Conservation (phyloP, 2,888 invertebrate genomes). For the Pyrochroa serraticornis region DNA sequence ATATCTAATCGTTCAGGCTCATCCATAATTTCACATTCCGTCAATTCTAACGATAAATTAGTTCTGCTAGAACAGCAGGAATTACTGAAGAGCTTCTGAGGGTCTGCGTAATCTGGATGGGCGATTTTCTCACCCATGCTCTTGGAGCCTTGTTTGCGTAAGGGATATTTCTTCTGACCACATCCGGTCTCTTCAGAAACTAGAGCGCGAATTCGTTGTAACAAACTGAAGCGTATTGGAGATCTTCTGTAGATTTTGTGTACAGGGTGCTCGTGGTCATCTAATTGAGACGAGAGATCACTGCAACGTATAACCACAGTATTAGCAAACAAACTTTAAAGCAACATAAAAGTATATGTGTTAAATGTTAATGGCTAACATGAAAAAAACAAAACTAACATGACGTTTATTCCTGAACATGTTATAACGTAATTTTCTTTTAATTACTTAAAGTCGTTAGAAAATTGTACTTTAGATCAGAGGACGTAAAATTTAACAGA, state of each 20-base stretch:
- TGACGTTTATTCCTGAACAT: too few relatives aligned
- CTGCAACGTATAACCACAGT: slow-evolving; percentile 46
- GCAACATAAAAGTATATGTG: too few relatives aligned
- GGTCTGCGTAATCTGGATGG: slow-evolving; percentile 85
- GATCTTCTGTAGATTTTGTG: slow-evolving; percentile 79
- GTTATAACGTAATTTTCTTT: too few relatives aligned
- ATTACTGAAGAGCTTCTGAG: slow-evolving; percentile 65
- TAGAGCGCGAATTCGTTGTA: slow-evolving; percentile 63
- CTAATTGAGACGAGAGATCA: slow-evolving; percentile 58
- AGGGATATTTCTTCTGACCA: slow-evolving; percentile 59
- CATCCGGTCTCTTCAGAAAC: slow-evolving; percentile 53
- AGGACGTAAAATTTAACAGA: too few relatives aligned
- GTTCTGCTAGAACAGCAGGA: slow-evolving; percentile 35
- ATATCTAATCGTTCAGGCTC: slow-evolving; percentile 48
- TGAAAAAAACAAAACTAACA: too few relatives aligned
- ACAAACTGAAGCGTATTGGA: slow-evolving; percentile 64
- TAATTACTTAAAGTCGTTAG: too few relatives aligned
- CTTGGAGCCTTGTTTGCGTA: slow-evolving; percentile 81
- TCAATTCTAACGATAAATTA: slow-evolving; percentile 11
- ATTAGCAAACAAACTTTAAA: background rate
- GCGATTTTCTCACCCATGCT: slow-evolving; percentile 87
- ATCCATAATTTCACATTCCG: slow-evolving; percentile 36
- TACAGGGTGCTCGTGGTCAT: slow-evolving; percentile 70
- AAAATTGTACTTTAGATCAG: too few relatives aligned
- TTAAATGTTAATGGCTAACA: too few relatives aligned